phyloP scores from a whole-genome alignment of 1,140 invertebrate genomes.

The Augochlora pura region DNA sequence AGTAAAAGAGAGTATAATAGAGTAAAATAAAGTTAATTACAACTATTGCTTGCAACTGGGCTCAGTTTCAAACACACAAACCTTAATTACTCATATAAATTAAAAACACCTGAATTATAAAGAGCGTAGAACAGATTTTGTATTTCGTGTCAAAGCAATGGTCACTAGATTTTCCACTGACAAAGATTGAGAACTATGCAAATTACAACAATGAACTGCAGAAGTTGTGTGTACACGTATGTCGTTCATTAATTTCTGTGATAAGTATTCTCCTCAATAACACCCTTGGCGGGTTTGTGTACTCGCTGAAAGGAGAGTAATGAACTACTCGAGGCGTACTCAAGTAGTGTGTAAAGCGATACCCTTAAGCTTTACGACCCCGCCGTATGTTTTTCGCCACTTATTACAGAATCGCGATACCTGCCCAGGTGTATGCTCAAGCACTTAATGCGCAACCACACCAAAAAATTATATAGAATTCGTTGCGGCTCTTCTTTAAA shows the following conservation, averaged over 20 bases:
- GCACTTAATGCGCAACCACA: neutral
- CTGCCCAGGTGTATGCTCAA: neutral
- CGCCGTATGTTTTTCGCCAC: neutral
- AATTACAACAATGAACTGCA: too few species aligned
- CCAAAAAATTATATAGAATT: neutral
- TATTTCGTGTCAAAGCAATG: too few species aligned
- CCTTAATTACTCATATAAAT: too few species aligned
- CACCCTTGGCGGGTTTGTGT: neutral
- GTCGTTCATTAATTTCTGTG: neutral
- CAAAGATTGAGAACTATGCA: too few species aligned
- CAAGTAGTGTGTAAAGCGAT: conserved; percentile 1
- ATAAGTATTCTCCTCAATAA: neutral
- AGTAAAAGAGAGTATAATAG: too few species aligned
- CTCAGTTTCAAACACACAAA: too few species aligned
- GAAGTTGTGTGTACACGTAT: too few species aligned
- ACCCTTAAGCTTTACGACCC: neutral
- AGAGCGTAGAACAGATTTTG: too few species aligned
- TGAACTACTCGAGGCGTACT: conserved; percentile 1
- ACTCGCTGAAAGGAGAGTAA: neutral
- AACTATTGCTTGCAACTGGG: too few species aligned
- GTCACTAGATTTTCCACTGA: too few species aligned
- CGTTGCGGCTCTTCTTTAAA: neutral
- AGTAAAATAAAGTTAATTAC: too few species aligned
- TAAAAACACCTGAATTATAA: too few species aligned
- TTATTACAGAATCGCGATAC: neutral